phyloP scores from a whole-genome alignment of 2,113 vertebrate genomes.

The Psammodynastes pulverulentus region DNA sequence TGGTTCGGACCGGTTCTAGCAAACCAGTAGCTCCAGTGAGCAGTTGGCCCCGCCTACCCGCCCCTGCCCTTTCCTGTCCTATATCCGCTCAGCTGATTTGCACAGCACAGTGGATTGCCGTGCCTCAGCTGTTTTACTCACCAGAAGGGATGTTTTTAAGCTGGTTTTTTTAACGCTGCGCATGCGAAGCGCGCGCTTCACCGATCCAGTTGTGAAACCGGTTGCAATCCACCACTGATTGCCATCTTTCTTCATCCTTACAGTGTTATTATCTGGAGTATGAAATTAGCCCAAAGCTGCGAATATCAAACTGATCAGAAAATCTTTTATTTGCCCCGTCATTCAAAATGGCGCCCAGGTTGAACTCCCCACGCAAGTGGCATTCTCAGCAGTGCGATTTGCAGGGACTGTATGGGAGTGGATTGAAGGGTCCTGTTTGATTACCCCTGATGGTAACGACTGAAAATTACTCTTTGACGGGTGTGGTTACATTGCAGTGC shows the following conservation, averaged over 20 bases:
- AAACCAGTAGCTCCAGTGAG: too few relatives aligned
- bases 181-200: too few relatives aligned
- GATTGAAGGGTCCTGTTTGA: background rate
- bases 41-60: too few relatives aligned
- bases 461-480: background rate
- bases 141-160: too few relatives aligned
- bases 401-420: background rate
- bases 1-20: too few relatives aligned
- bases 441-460: background rate
- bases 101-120: too few relatives aligned
- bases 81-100: too few relatives aligned
- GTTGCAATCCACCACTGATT: too few relatives aligned
- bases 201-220: too few relatives aligned
- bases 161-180: too few relatives aligned
- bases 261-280: background rate
- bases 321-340: background rate
- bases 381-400: background rate
- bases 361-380: background rate
- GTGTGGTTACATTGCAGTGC: background rate
- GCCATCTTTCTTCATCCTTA: background rate
- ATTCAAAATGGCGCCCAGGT: background rate
- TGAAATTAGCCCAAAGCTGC: background rate
- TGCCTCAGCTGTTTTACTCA: too few relatives aligned
- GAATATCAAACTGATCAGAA: background rate
- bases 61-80: too few relatives aligned